Evolutionary conservation across 2,888 invertebrate genomes (phyloP).

Genomic region (Hypomecis atomaria): DNA sequence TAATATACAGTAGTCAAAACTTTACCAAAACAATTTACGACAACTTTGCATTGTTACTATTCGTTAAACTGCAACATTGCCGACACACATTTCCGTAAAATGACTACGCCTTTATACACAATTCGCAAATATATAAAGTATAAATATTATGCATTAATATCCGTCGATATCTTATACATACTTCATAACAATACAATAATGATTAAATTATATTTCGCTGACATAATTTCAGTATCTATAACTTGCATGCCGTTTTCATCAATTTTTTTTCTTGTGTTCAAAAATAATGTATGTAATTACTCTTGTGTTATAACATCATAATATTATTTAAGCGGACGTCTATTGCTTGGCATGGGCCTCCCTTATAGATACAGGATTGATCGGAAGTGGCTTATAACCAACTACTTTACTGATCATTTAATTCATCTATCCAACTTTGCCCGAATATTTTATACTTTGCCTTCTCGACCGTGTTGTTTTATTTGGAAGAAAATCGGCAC

Average conservation of each 20-base stretch:
- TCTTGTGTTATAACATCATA: too few relatives aligned
- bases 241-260: slow-evolving; percentile 8
- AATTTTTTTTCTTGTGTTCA: background rate
- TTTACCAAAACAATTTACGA: background rate
- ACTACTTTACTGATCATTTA: too few relatives aligned
- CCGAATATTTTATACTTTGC: too few relatives aligned
- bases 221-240: slow-evolving; percentile 21
- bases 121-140: background rate
- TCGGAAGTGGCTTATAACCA: too few relatives aligned
- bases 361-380: too few relatives aligned
- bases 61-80: background rate
- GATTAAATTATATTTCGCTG: slow-evolving; percentile 19
- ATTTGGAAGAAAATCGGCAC: slow-evolving; percentile 6
- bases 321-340: too few relatives aligned
- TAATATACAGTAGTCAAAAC: background rate
- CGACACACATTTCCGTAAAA: background rate
- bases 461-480: too few relatives aligned
- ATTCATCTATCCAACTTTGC: too few relatives aligned
- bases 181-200: slow-evolving; percentile 15
- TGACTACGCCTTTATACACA: background rate
- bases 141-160: slow-evolving; percentile 8
- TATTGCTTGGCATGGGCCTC: too few relatives aligned
- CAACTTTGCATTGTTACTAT: background rate
- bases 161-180: slow-evolving; percentile 12
- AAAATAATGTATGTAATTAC: too few relatives aligned